Evolutionary conservation across 1,140 invertebrate species (phyloP), one percentile per base, ranked within the genome.

Genomic region (Triops cancriformis): DNA sequence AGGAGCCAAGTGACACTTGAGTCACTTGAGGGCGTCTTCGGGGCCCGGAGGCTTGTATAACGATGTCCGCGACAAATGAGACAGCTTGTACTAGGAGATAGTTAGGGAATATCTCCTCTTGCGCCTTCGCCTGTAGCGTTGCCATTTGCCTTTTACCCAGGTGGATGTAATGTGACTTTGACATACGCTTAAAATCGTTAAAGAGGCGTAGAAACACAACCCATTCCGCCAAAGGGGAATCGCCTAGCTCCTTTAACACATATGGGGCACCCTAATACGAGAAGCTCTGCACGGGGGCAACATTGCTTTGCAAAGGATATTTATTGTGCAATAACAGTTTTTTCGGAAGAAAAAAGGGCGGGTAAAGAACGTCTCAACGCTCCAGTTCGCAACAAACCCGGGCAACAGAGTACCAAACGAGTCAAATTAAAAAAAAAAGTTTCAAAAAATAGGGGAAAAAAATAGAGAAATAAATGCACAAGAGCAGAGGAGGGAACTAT

Each of bases 141-240:
- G n/a, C n/a, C 31, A 37, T 37, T 37, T 37, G 31, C 31, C 31
- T 37, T 37, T 37, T 18, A 23, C 51, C 51, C 51, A 64, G 51
- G 51, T 64, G 51, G 14, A 23, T 18, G 10, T 64, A 64, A 64
- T 64, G 51, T 64, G 51, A 64, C 51, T 64, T 64, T 64, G 51
- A 64, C 51, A 64, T 64, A 64, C 51, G 14, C 51, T 64, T 64
- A 64, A 64, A 64, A 64, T 64, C 51, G 51, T 64, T 64, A 23
- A 64, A 64, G 10, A 64, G 51, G 51, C 51, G 51, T 64, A 64
- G 18, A 23, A 18, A 64, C 51, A n/a, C 31, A 4, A 7, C 31
- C 31, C 31, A 37, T 37, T 37, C 31, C 31, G 31, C 31, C 31
- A 37, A 37, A 37, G 31, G n/a, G 31, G 31, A 64, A 64, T 23